Percentiles rank a stretch among this genome's conserved stretches.
Evolutionary conservation across 2,888 invertebrate species (phyloP).

Genomic region (Ramazzottius varieornatus): DNA sequence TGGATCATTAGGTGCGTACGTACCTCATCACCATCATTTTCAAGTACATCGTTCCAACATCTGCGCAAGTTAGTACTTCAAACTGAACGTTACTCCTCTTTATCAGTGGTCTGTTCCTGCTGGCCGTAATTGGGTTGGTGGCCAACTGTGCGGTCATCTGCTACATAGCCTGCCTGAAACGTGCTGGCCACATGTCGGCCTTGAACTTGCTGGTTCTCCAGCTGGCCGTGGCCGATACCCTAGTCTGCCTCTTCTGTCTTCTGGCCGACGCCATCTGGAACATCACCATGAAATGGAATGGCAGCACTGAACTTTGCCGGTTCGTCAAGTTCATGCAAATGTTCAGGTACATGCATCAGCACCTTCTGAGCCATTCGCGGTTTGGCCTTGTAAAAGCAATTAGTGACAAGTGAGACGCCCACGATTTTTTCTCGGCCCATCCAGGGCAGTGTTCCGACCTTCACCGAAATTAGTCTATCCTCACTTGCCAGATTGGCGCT

Average conservation of each 20-base stretch:
- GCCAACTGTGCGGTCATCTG: not conserved
- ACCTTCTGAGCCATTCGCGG: too few species aligned
- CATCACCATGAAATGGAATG: not conserved
- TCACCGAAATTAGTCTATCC: too few species aligned
- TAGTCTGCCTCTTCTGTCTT: not conserved
- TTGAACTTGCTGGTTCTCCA: not conserved
- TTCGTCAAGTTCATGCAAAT: not conserved
- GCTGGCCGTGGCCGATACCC: not conserved
- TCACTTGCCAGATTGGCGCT: too few species aligned
- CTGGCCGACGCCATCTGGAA: not conserved
- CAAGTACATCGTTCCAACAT: too few species aligned
- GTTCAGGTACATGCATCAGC: not conserved
- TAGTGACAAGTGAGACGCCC: too few species aligned
- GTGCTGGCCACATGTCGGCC: not conserved
- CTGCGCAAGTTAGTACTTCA: too few species aligned
- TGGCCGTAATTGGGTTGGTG: not conserved
- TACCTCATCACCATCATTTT: too few species aligned
- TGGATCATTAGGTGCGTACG: too few species aligned
- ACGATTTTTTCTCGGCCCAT: too few species aligned
- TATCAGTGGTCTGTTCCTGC: not conserved
- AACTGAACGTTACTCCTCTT: too few species aligned
- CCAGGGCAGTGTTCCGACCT: too few species aligned
- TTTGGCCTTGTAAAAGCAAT: too few species aligned
- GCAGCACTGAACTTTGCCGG: not conserved
- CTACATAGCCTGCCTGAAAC: not conserved